Conservation (phyloP, 2,888 invertebrate genomes). For the Yponomeuta cagnagella region DNA sequence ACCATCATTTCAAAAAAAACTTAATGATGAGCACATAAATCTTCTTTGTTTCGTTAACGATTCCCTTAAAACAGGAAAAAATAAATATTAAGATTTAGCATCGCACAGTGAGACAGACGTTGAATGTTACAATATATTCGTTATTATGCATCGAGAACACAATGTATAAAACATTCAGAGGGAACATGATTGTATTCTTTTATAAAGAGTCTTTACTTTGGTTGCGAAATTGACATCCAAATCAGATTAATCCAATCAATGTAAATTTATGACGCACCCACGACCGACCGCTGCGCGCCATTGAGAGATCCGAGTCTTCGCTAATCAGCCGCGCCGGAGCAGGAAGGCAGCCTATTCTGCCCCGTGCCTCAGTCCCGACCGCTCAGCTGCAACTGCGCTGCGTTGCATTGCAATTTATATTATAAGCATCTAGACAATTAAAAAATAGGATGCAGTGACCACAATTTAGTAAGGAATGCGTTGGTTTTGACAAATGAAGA, state of each 20-base stretch:
- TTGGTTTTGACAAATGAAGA: no score
- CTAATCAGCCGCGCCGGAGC: conserved; percentile 49
- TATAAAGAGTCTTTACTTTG: conserved; percentile 64
- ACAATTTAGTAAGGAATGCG: no score
- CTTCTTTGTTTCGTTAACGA: conserved; percentile 54
- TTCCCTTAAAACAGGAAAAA: conserved; percentile 38
- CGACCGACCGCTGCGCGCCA: conserved; percentile 54
- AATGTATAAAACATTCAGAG: conserved; percentile 44
- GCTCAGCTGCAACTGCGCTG: not conserved
- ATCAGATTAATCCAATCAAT: conserved; percentile 77
- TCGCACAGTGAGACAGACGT: conserved; percentile 35
- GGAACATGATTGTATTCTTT: conserved; percentile 59
- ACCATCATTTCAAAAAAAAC: conserved; percentile 48
- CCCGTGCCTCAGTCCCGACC: not conserved
- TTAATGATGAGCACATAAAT: conserved; percentile 55
- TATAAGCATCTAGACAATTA: no score
- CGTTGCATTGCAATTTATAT: no score
- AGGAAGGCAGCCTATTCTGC: not conserved
- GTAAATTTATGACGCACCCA: conserved; percentile 74
- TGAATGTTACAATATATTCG: conserved; percentile 49
- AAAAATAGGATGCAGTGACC: no score
- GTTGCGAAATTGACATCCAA: conserved; percentile 72
- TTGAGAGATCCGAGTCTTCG: conserved; percentile 57
- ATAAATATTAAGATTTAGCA: conserved; percentile 30
- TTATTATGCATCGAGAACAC: conserved; percentile 54